phyloP scores from a whole-genome alignment of 2,888 invertebrate species.

The Taphrorychus bicolor region DNA sequence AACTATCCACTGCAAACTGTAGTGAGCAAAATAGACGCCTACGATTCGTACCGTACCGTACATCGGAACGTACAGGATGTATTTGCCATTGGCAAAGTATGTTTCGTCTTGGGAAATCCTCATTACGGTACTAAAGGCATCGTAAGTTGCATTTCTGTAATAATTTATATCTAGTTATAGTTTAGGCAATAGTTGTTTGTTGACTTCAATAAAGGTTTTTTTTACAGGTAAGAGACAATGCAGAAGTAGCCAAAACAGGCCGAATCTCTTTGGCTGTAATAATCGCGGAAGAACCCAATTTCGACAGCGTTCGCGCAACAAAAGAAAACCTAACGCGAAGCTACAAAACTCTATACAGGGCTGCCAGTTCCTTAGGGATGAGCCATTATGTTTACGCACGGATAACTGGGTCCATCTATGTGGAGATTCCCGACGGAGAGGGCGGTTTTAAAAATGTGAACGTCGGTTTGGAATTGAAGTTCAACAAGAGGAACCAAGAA shows the following conservation, averaged over 20 bases:
- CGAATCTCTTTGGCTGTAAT: slow-evolving; percentile 67
- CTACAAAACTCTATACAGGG: slow-evolving; percentile 66
- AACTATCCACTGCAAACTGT: slow-evolving; percentile 76
- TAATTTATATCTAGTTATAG: not conserved
- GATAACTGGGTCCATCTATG: slow-evolving; percentile 84
- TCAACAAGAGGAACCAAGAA: slow-evolving; percentile 78
- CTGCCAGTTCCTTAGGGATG: slow-evolving; percentile 70
- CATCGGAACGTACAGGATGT: slow-evolving; percentile 64
- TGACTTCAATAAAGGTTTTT: not conserved
- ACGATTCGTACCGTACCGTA: slow-evolving; percentile 56
- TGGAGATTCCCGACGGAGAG: slow-evolving; percentile 58
- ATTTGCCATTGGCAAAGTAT: slow-evolving; percentile 70
- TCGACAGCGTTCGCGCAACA: slow-evolving; percentile 52
- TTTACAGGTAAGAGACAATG: slow-evolving; percentile 66
- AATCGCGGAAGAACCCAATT: slow-evolving; percentile 64
- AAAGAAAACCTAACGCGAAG: slow-evolving; percentile 54
- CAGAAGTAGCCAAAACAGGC: slow-evolving; percentile 63
- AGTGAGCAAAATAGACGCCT: slow-evolving; percentile 63
- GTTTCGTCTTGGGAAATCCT: slow-evolving; percentile 78
- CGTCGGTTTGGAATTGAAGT: slow-evolving; percentile 91
- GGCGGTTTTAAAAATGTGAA: slow-evolving; percentile 68
- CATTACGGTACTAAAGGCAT: slow-evolving; percentile 83
- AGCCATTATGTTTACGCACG: slow-evolving; percentile 77
- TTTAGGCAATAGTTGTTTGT: not conserved
- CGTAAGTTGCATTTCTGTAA: slow-evolving; percentile 59